phyloP scores from a whole-genome alignment of 2,113 vertebrate species.

The Thamnophis sirtalis region DNA sequence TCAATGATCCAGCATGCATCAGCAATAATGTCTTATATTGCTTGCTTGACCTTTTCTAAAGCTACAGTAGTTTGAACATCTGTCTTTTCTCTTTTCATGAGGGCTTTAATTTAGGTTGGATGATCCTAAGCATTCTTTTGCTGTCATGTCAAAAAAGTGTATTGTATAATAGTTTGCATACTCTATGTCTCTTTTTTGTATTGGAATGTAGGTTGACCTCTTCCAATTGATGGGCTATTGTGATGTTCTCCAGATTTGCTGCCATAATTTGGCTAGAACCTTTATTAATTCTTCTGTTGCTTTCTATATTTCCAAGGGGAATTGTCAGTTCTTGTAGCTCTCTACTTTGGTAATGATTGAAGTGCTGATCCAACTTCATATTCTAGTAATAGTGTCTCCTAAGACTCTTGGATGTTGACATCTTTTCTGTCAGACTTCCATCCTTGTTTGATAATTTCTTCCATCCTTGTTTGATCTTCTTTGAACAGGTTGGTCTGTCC shows the following conservation, averaged over 20 bases:
- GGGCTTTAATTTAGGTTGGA: neutral
- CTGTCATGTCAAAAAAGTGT: neutral
- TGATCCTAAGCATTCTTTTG: neutral
- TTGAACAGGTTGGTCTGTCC: neutral
- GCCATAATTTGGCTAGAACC: neutral
- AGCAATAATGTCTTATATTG: neutral
- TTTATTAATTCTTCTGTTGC: neutral
- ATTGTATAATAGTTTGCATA: neutral
- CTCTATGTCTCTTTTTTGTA: neutral
- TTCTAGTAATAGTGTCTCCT: neutral
- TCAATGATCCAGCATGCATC: neutral
- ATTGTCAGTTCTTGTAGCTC: neutral
- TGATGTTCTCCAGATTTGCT: neutral
- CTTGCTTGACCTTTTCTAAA: neutral
- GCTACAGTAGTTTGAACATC: neutral
- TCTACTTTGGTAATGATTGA: neutral
- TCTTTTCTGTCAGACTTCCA: neutral
- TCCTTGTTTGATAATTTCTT: neutral
- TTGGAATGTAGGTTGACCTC: neutral
- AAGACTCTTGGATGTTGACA: neutral
- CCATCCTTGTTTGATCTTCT: neutral
- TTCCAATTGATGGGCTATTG: neutral
- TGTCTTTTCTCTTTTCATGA: neutral
- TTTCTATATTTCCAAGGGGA: neutral
- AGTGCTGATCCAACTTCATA: neutral